Evolutionary conservation across 2,113 vertebrate species (phyloP), one percentile per base, ranked within the genome.

Genomic region (Okapia johnstoni): DNA sequence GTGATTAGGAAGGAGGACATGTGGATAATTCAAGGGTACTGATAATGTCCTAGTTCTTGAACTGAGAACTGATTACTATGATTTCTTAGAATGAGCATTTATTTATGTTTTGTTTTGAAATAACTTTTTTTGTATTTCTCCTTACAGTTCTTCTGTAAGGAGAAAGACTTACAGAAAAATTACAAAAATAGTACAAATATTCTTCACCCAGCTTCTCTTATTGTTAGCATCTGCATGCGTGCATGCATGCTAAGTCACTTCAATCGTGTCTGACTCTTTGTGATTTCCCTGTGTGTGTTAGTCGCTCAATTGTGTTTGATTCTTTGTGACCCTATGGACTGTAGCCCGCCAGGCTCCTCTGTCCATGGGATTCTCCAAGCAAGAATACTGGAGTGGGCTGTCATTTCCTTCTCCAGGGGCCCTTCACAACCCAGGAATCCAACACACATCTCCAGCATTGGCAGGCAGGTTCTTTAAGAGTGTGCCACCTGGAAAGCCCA

Each of bases 291-390:
- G 66, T 36, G 1, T 66, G 36, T 73, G 21, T 40, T 73, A 73
- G 66, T 73, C 0, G 1, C 19, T 73, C 66, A 40, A 0, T 3
- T 40, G 36, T 40, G 36, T 40, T 23, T 40, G 36, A 23, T 5
- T 73, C 66, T 73, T 73, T 73, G 66, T 73, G n/a, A 11, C 66
- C 2, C n/a, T 40, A 6, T 40, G 21, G 66, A 73, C 66, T 73
- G n/a, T 23, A 73, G 66, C 36, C 63, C 23, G 66, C 66, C 66
- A 73, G 19, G 10, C 19, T 73, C 66, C n/a, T 40, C 10, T 40
- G 66, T 73, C 66, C 36, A 19, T 40, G 36, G 36, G 36, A 73
- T 40, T 73, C 21, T 73, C 66, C 66, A 73, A 23, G 11, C 19
- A 70, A 40, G n/a, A 73, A 40, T 73, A 25, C 66, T 25, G 36